phyloP scores from a whole-genome alignment of 2,888 invertebrate genomes.

The Caenorhabditis parvicauda region DNA sequence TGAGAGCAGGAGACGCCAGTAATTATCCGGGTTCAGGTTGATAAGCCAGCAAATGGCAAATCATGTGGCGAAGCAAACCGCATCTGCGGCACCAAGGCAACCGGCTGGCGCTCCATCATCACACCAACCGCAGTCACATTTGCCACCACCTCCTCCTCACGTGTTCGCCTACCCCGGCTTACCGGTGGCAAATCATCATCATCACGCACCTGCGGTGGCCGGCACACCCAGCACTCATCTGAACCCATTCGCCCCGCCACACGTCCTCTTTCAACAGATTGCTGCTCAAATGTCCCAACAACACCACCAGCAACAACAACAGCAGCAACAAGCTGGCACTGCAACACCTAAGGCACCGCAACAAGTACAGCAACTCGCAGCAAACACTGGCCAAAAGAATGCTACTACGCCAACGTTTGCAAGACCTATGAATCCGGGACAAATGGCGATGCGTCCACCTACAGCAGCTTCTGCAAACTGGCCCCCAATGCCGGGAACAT shows the following conservation, averaged over 20 bases:
- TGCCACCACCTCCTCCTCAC: too few species aligned
- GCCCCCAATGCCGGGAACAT: background rate
- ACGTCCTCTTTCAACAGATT: slow-evolving; percentile 5
- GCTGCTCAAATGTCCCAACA: background rate
- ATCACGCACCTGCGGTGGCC: too few species aligned
- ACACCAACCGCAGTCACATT: slow-evolving; percentile 22
- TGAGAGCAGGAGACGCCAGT: too few species aligned
- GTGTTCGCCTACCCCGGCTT: too few species aligned
- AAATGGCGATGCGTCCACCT: background rate
- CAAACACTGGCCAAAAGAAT: background rate
- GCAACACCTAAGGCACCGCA: background rate
- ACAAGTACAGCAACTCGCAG: background rate
- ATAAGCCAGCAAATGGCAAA: too few species aligned
- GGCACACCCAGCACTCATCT: too few species aligned
- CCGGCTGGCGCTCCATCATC: too few species aligned
- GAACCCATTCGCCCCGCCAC: slow-evolving; percentile 21
- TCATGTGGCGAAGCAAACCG: too few species aligned
- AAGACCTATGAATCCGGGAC: background rate
- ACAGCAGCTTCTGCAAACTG: background rate
- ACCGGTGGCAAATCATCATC: too few species aligned
- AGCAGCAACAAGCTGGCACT: background rate
- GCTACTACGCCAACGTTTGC: slow-evolving; percentile 4
- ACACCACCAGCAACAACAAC: slow-evolving; percentile 1
- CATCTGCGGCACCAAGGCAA: too few species aligned
- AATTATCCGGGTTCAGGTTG: too few species aligned